Evolutionary conservation across 1,140 invertebrate species (phyloP).

Genomic region (Nasonia giraulti): DNA sequence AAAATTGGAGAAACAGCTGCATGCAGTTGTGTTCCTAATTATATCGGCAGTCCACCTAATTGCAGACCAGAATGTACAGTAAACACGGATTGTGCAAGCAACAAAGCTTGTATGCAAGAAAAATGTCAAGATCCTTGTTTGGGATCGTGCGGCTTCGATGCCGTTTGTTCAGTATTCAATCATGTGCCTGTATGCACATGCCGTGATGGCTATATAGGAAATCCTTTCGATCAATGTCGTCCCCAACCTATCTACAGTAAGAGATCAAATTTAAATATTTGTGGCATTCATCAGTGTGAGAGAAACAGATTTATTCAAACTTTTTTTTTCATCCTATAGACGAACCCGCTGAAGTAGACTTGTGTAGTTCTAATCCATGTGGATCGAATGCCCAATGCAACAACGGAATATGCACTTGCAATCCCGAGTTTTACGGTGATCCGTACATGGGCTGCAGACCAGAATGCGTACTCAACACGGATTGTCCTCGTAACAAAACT

Average conservation of each 20-base stretch:
- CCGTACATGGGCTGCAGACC: conserved; percentile 81
- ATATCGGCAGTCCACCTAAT: conserved; percentile 82
- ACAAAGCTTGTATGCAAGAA: conserved; percentile 81
- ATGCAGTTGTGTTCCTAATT: conserved; percentile 81
- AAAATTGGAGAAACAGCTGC: conserved; percentile 78
- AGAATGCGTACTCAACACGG: conserved; percentile 81
- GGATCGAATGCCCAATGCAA: conserved; percentile 79
- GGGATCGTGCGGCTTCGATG: conserved; percentile 80
- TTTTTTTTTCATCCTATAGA: background rate
- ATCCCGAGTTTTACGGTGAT: conserved; percentile 81
- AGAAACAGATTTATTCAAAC: conserved; percentile 18
- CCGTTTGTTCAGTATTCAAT: conserved; percentile 80
- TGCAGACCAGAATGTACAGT: conserved; percentile 84
- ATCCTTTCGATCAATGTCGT: conserved; percentile 80
- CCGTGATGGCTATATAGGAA: conserved; percentile 79
- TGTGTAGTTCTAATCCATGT: conserved; percentile 82
- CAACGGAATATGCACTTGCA: conserved; percentile 79
- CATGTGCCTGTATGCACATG: conserved; percentile 83
- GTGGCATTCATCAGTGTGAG: background rate
- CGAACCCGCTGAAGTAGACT: conserved; percentile 65
- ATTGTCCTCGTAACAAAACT: conserved; percentile 81
- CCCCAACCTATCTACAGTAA: conserved; percentile 73
- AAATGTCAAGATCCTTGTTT: conserved; percentile 83
- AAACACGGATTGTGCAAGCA: conserved; percentile 82
- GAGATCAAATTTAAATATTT: conserved; percentile 28